Percentiles rank a stretch among this genome's conserved stretches.
These are phyloP conservation scores for Microcebus ravelobensis DNA, from an alignment of 2,113 vertebrate species.

Conservation along the genomic window DNA sequence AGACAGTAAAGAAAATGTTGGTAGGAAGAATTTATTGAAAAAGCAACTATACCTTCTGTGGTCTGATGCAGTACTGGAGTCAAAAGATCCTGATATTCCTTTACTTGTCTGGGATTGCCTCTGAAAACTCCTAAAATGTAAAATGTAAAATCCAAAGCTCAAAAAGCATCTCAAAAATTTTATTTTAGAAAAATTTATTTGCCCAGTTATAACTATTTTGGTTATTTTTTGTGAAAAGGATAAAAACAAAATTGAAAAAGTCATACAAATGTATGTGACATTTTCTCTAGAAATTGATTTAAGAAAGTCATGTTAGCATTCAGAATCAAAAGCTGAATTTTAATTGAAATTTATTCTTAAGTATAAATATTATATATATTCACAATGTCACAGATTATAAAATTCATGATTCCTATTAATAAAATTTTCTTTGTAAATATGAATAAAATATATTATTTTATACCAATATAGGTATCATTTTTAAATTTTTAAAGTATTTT, in stretches of 20 bases:
- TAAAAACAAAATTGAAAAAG: slow-evolving; percentile 20
- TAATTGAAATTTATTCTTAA: slow-evolving; percentile 28
- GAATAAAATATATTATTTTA: background rate
- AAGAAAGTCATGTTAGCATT: slow-evolving; percentile 24
- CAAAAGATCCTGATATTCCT: slow-evolving; percentile 94
- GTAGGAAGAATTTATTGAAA: slow-evolving; percentile 24
- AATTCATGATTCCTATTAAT: slow-evolving; percentile 39
- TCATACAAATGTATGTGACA: background rate
- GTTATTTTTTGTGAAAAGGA: slow-evolving; percentile 20
- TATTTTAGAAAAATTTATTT: background rate
- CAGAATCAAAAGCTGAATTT: slow-evolving; percentile 49
- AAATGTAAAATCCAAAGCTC: slow-evolving; percentile 66
- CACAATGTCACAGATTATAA: background rate
- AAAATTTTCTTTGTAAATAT: slow-evolving; percentile 28
- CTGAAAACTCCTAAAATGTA: slow-evolving; percentile 91
- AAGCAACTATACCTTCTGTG: slow-evolving; percentile 88
- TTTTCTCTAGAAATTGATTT: slow-evolving; percentile 31
- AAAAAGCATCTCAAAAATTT: background rate
- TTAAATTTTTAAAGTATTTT: background rate
- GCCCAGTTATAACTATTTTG: background rate
- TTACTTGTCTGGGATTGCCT: slow-evolving; percentile 93
- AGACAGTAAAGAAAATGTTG: background rate
- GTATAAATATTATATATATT: background rate
- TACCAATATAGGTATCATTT: background rate
- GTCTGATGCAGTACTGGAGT: slow-evolving; percentile 93